Evolutionary conservation across 2,888 invertebrate genomes (phyloP).

Genomic region (Caradrina kadenii): DNA sequence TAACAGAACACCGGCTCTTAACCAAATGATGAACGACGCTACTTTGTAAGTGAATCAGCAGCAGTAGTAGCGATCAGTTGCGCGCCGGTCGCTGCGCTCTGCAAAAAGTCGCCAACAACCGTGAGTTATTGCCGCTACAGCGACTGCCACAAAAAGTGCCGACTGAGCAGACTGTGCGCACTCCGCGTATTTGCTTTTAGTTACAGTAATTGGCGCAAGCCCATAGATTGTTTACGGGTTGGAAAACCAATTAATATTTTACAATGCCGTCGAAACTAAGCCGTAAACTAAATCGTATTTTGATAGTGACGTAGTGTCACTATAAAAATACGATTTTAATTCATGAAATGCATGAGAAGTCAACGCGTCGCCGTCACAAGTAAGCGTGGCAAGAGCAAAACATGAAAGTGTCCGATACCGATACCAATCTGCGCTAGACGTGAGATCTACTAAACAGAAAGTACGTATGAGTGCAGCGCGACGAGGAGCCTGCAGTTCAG

Average conservation of each 20-base stretch:
- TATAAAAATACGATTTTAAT: neutral
- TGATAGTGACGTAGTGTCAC: too few species aligned
- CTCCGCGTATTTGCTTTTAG: conserved; percentile 35
- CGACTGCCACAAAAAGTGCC: conserved; percentile 23
- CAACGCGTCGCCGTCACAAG: neutral
- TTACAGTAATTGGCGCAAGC: conserved; percentile 33
- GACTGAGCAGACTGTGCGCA: conserved; percentile 8
- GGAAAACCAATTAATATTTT: neutral
- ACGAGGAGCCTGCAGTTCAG: conserved; percentile 29
- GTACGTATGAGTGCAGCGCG: conserved; percentile 23
- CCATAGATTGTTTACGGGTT: conserved; percentile 19
- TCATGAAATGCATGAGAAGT: neutral
- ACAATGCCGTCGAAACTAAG: neutral
- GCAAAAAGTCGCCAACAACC: conserved; percentile 26
- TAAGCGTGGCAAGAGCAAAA: neutral
- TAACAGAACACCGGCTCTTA: conserved; percentile 12
- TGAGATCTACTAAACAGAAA: conserved; percentile 27
- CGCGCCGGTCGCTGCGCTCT: neutral
- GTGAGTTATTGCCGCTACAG: conserved; percentile 49
- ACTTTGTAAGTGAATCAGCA: conserved; percentile 19
- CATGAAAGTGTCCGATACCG: conserved; percentile 3
- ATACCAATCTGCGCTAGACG: conserved; percentile 17
- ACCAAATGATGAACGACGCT: conserved; percentile 39
- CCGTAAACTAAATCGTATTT: too few species aligned
- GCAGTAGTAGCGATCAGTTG: conserved; percentile 21